Evolutionary conservation across 2,797 vertebrate species (phyloP), one percentile per base, ranked within the genome.

Genomic region (Zenarchopterus dispar): DNA sequence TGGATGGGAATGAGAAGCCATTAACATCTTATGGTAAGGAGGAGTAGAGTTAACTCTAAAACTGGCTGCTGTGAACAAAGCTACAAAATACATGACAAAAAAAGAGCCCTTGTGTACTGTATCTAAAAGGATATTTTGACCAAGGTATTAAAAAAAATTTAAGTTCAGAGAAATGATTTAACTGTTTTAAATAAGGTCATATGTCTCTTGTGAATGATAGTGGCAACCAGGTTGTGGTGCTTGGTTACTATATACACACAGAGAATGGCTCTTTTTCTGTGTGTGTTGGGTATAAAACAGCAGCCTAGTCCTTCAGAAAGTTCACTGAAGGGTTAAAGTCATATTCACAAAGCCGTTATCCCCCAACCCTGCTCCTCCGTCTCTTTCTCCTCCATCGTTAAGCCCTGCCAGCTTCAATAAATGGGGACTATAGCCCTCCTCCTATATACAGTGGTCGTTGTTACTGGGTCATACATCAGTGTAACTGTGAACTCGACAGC

Each of bases 391-490:
- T 39, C 36, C 11, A 42, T 58, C n/a, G 58, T 75, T 51, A 54
- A 28, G 55, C 75, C 53, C 62, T 67, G 80, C 65, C 79, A 70
- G 73, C 70, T 84, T 75, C 60, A 83, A 77, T 86, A 84, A 86
- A 79, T 75, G 63, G 70, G 72, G 31, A 8, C 61, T 53, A 22
- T 54, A 47, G 9, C 18, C 62, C 49, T 3, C 17, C 51, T 33
- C 21, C 60, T 41, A 55, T 11, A 4, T 47, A 54, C 67, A 18
- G 61, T 36, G 61, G 65, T 77, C 24, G 45, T 78, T 56, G 68
- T 76, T 78, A 70, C 66, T 62, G 55, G 68, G 75, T 61, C 73
- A 80, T 89, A 77, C 74, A 84, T 90, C 86, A 86, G 66, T 47
- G 71, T 79, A 76, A 67, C 73, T 1, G 15, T 56, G 70, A 54